Evolutionary conservation across 2,113 vertebrate genomes (phyloP).

Genomic region (Equus przewalskii): DNA sequence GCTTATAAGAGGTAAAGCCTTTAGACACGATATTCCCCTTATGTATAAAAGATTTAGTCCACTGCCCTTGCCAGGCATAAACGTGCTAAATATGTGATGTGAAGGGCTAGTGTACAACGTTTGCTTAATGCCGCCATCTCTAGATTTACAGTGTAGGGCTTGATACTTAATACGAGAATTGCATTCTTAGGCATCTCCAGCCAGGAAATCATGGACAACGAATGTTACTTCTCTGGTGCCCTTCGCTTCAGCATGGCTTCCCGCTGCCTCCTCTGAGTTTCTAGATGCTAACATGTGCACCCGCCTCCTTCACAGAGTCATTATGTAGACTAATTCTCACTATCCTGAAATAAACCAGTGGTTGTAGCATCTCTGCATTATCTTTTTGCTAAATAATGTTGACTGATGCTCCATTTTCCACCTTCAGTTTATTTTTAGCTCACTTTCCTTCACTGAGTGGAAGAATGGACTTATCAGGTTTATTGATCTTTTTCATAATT

Average conservation of each 20-base stretch:
- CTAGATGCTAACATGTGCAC: not conserved
- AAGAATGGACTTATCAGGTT: slow-evolving; percentile 3
- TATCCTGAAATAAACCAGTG: not conserved
- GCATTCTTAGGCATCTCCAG: not conserved
- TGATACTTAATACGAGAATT: not conserved
- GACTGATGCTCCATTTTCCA: not conserved
- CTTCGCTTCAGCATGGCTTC: not conserved
- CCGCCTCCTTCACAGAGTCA: not conserved
- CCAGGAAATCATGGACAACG: not conserved
- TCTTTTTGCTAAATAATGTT: not conserved
- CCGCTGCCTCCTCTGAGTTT: not conserved
- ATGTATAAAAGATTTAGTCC: not conserved
- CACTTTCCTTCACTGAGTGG: not conserved
- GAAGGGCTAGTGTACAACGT: no score
- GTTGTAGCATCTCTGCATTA: not conserved
- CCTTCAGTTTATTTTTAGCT: not conserved
- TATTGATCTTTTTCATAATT: slow-evolving; percentile 20
- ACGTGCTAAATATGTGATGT: not conserved
- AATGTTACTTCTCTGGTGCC: not conserved
- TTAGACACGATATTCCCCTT: not conserved
- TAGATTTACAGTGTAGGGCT: not conserved
- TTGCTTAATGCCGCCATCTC: not conserved
- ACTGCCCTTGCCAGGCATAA: not conserved
- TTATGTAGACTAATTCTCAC: not conserved
- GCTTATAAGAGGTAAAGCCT: not conserved